These are phyloP conservation scores for Halocynthia aurantium DNA, from an alignment of 23 tunicate species.

Conservation along the genomic window DNA sequence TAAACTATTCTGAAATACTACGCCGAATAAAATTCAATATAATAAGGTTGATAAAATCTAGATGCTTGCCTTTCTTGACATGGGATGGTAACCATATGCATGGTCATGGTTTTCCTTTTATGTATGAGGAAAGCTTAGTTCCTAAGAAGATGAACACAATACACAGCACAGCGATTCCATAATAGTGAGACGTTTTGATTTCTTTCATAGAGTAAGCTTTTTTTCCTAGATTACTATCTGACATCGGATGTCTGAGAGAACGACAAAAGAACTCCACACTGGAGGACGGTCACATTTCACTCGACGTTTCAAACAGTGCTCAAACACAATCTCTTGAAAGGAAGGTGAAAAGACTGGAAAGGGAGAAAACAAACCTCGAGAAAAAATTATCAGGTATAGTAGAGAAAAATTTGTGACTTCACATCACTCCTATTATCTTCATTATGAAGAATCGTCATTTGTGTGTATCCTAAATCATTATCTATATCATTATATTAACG, in stretches of 20 bases:
- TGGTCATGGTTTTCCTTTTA: neutral
- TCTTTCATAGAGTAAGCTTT: no score
- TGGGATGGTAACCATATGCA: no score
- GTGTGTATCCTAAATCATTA: neutral
- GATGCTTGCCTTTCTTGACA: neutral
- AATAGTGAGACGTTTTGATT: no score
- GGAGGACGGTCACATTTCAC: no score
- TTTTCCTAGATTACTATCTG: constrained; percentile 32
- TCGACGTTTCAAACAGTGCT: neutral
- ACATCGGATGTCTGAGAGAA: constrained; percentile 10
- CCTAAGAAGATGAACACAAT: no score
- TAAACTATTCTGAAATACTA: neutral
- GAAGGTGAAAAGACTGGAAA: constrained; percentile 53
- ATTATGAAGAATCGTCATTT: neutral
- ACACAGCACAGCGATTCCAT: no score
- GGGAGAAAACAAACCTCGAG: constrained; percentile 64
- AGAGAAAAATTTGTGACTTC: neutral
- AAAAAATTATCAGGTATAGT: constrained; percentile 35
- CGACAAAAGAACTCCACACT: no score
- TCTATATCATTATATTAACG: no score
- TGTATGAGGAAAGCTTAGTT: no score
- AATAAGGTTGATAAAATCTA: neutral
- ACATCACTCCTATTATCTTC: neutral
- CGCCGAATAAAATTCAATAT: neutral
- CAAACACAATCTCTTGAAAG: constrained; percentile 32